A percentile compares a stretch with the other conserved stretches of the same genome.
These are phyloP conservation scores for Sinocyclocheilus anophthalmus DNA, from an alignment of 2,113 vertebrate genomes.

Conservation along the genomic window DNA sequence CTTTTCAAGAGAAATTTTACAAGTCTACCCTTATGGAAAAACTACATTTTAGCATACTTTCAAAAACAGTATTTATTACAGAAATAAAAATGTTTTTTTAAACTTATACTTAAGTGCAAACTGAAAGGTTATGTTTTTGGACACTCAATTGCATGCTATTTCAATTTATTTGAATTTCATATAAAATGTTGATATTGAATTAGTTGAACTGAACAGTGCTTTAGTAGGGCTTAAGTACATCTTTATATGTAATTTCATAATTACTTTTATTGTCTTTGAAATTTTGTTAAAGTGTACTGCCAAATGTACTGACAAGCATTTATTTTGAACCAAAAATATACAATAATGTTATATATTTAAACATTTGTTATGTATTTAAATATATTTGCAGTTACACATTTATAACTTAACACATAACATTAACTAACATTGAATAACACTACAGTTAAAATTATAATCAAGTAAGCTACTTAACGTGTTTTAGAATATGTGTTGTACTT, in stretches of 20 bases:
- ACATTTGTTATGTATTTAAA: not conserved
- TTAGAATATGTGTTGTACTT: too few relatives aligned
- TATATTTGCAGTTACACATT: not conserved
- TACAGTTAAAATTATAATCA: not conserved
- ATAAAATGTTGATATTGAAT: not conserved
- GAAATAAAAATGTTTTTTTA: not conserved
- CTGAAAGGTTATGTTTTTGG: not conserved
- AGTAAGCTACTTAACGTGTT: too few relatives aligned
- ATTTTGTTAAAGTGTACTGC: not conserved
- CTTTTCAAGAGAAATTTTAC: not conserved
- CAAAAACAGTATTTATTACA: not conserved
- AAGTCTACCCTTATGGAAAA: not conserved
- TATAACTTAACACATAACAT: too few relatives aligned
- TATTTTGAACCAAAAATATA: not conserved
- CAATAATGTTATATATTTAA: not conserved
- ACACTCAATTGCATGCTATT: too few relatives aligned
- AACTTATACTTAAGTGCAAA: not conserved
- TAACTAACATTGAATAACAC: not conserved
- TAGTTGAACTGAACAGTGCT: not conserved
- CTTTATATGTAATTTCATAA: not conserved
- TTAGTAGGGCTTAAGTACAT: not conserved
- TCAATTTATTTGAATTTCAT: not conserved
- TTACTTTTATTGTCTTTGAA: not conserved
- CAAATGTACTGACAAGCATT: not conserved
- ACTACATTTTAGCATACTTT: not conserved